Evolutionary conservation across 2,888 invertebrate species (phyloP).

Genomic region (Campoplex capitator): DNA sequence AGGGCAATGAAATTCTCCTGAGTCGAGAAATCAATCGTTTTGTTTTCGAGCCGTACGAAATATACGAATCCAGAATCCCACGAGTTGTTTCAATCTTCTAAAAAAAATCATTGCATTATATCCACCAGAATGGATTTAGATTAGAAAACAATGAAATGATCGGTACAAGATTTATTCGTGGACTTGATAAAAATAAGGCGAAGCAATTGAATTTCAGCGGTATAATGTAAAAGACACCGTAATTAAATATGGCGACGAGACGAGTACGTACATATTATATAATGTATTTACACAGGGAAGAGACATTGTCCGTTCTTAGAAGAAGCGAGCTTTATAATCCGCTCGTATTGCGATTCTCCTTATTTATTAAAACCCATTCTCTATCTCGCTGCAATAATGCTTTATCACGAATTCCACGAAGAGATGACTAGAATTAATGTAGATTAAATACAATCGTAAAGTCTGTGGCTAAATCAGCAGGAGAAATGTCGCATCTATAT

Average conservation of each 20-base stretch:
- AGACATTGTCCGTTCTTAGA: conserved; percentile 53
- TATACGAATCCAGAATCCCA: neutral
- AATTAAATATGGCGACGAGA: neutral
- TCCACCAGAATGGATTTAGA: neutral
- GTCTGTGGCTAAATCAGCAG: conserved; percentile 20
- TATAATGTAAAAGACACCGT: neutral
- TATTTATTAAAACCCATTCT: conserved; percentile 37
- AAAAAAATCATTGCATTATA: neutral
- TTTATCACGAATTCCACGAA: conserved; percentile 56
- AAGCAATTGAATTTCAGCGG: neutral
- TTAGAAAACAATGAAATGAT: neutral
- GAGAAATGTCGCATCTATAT: conserved; percentile 41
- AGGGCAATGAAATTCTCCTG: neutral
- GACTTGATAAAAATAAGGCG: neutral
- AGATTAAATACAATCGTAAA: conserved; percentile 54
- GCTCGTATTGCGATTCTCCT: conserved; percentile 16
- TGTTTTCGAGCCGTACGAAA: neutral
- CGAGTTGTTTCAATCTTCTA: neutral
- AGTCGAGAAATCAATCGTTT: neutral
- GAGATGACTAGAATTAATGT: conserved; percentile 55
- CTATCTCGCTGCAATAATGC: conserved; percentile 36
- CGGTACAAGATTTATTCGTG: neutral
- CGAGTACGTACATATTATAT: neutral
- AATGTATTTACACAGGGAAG: neutral
- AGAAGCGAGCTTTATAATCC: conserved; percentile 1